Percentiles rank a stretch among this genome's conserved stretches.
These are phyloP conservation scores for Choloepus didactylus DNA, from an alignment of 2,797 vertebrate genomes.

Conservation along the genomic window DNA sequence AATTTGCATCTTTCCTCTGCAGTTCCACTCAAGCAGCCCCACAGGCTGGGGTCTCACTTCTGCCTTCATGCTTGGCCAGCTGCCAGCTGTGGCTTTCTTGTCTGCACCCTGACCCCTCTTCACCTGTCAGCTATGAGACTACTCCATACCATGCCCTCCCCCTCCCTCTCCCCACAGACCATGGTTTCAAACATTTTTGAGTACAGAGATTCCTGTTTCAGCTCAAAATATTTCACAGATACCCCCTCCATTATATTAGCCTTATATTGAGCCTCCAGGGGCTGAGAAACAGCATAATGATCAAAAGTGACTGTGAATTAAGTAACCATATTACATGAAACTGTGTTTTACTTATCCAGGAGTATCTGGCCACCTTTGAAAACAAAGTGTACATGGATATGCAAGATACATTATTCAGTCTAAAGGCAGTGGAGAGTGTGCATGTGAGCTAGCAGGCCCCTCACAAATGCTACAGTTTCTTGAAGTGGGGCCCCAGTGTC, in stretches of 20 bases:
- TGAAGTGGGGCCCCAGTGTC: neutral
- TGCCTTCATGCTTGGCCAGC: neutral
- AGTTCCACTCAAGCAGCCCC: slow-evolving; percentile 2
- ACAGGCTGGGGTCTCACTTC: neutral
- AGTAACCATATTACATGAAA: neutral
- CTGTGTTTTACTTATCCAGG: neutral
- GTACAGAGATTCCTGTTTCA: slow-evolving; percentile 13
- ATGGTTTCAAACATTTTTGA: neutral
- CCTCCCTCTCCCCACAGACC: neutral
- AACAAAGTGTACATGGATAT: neutral
- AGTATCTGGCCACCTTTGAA: neutral
- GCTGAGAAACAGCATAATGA: neutral
- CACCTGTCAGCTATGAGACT: neutral
- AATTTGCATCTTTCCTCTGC: slow-evolving; percentile 60
- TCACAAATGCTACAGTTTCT: neutral
- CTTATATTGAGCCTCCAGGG: neutral
- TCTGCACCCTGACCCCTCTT: neutral
- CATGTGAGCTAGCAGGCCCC: neutral
- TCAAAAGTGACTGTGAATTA: neutral
- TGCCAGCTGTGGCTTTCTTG: neutral
- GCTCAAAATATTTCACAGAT: neutral
- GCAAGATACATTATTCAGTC: neutral
- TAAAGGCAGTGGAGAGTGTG: neutral
- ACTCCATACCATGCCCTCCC: neutral
- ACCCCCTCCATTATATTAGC: neutral